A percentile compares a stretch with the other conserved stretches of the same genome.
Evolutionary conservation across 2,888 invertebrate genomes (phyloP).

Genomic region (Tridacna crocea): DNA sequence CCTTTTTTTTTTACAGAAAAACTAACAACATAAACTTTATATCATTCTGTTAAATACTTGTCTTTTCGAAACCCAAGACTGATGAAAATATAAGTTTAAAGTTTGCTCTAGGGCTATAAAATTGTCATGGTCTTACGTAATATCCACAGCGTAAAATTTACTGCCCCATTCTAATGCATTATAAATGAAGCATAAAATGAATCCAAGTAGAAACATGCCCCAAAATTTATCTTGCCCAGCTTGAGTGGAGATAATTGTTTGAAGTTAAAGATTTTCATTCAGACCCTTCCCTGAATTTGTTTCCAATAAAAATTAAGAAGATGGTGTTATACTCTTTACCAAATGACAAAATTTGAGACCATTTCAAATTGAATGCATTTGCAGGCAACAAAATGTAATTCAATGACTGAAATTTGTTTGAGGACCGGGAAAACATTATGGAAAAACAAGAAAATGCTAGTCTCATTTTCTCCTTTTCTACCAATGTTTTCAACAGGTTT

Average conservation of each 20-base stretch:
- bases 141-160: slow-evolving; percentile 16
- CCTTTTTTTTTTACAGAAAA: neutral
- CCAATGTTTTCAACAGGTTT: too few relatives aligned
- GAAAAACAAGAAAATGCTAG: too few relatives aligned
- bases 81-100: too few relatives aligned
- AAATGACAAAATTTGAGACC: too few relatives aligned
- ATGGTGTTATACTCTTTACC: too few relatives aligned
- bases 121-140: slow-evolving; percentile 19
- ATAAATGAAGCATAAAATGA: slow-evolving; percentile 29
- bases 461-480: too few relatives aligned
- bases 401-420: neutral
- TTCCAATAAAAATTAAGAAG: neutral
- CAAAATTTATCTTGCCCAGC: slow-evolving; percentile 16
- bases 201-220: slow-evolving; percentile 23
- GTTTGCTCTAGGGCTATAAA: neutral
- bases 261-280: neutral
- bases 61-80: too few relatives aligned
- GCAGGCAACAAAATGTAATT: neutral
- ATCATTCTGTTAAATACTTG: too few relatives aligned
- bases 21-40: too few relatives aligned
- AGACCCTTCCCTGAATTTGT: neutral
- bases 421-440: too few relatives aligned
- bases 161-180: slow-evolving; percentile 22
- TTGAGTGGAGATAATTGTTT: slow-evolving; percentile 7
- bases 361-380: neutral